phyloP scores from a whole-genome alignment of 2,113 vertebrate species.

The Serilophus lunatus region DNA sequence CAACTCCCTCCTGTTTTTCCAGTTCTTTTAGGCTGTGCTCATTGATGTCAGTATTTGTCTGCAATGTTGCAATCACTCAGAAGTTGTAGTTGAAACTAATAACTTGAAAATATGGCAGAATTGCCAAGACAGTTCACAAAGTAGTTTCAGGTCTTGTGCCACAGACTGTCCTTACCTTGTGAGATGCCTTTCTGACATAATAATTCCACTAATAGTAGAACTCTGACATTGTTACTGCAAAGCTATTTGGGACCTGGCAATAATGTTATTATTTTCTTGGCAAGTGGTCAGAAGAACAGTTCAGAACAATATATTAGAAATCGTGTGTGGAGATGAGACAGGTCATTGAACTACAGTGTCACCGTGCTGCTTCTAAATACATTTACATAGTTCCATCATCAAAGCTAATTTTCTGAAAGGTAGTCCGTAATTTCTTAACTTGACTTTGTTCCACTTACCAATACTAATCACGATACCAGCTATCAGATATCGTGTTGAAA shows the following conservation, averaged over 20 bases:
- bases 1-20: not conserved
- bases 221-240: not conserved
- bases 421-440: not conserved
- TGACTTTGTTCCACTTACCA: not conserved
- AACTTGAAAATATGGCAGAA: not conserved
- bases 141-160: not conserved
- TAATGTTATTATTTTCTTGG: not conserved
- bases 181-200: not conserved
- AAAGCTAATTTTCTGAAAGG: not conserved
- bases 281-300: constrained; percentile 10
- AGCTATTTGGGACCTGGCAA: not conserved
- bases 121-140: not conserved
- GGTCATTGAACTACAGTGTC: not conserved
- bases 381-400: not conserved
- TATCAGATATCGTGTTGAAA: not conserved
- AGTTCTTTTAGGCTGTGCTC: not conserved
- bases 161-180: not conserved
- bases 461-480: not conserved
- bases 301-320: not conserved
- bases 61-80: not conserved
- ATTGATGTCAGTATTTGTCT: not conserved
- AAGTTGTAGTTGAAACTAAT: not conserved
- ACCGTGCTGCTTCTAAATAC: not conserved
- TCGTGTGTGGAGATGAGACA: not conserved
- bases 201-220: constrained; percentile 13